Percentiles rank a stretch among this genome's conserved stretches.
Evolutionary conservation across 92 coral and sea anemone genomes (phyloP).

Genomic region (Porites cylindrica): DNA sequence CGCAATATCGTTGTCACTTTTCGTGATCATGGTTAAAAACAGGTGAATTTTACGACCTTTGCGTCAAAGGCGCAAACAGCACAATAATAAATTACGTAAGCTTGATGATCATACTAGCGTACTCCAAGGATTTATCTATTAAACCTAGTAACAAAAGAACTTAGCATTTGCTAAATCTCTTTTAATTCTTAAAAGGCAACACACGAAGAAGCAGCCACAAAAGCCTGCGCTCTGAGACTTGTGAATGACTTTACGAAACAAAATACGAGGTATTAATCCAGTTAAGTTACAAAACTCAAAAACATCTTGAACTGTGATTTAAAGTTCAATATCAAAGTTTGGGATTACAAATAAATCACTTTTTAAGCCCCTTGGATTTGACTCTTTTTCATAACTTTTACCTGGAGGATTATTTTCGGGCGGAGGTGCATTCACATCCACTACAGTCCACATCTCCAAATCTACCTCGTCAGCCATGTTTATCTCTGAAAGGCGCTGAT

Average conservation of each 20-base stretch:
- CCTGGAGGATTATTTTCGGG: constrained; percentile 29
- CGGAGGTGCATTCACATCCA: not conserved
- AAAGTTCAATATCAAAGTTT: not conserved
- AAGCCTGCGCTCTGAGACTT: not conserved
- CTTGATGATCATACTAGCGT: not conserved
- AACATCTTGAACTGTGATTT: not conserved
- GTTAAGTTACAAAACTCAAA: not conserved
- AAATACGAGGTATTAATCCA: not conserved
- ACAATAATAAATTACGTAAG: not conserved
- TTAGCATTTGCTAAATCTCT: no score
- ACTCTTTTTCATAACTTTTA: not conserved
- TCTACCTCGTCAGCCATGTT: not conserved
- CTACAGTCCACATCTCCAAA: constrained; percentile 38
- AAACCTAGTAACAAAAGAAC: no score
- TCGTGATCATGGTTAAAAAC: not conserved
- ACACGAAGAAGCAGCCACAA: not conserved
- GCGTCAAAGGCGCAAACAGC: not conserved
- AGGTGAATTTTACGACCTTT: not conserved
- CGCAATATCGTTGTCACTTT: not conserved
- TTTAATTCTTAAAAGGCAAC: not conserved
- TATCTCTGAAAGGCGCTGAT: not conserved
- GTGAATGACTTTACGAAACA: not conserved
- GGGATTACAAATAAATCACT: not conserved
- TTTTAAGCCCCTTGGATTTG: not conserved
- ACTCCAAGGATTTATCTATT: not conserved